A percentile compares a stretch with the other conserved stretches of the same genome.
phyloP scores from a whole-genome alignment of 1,140 invertebrate genomes.

The Eufriesea mexicana region DNA sequence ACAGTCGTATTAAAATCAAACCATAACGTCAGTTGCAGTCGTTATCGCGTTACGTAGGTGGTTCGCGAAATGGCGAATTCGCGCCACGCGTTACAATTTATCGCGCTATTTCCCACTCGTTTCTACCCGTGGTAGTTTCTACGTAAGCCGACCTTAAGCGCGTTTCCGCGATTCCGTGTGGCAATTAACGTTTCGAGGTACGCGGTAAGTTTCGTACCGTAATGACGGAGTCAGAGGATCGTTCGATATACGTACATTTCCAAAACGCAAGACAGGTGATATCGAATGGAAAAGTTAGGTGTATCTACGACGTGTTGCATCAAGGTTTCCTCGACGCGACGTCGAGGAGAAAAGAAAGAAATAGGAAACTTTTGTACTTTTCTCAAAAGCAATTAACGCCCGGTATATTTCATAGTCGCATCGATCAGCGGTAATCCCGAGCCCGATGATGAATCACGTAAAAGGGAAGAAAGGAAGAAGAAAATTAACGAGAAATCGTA shows the following conservation, averaged over 20 bases:
- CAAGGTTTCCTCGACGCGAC: neutral
- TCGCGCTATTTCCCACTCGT: neutral
- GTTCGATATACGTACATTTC: too few relatives aligned
- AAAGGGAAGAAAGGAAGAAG: neutral
- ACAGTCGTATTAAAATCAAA: too few relatives aligned
- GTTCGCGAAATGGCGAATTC: neutral
- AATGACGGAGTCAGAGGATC: too few relatives aligned
- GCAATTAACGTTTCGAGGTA: constrained; percentile 11
- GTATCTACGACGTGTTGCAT: neutral
- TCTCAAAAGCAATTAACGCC: neutral
- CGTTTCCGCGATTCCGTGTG: neutral
- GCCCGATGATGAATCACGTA: constrained; percentile 18
- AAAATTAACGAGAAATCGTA: neutral
- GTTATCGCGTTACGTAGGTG: too few relatives aligned
- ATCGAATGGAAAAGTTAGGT: neutral
- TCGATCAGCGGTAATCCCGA: constrained; percentile 32
- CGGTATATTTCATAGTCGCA: neutral
- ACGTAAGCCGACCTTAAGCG: neutral
- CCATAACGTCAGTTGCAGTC: too few relatives aligned
- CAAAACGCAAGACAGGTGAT: too few relatives aligned
- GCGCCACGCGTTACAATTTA: neutral
- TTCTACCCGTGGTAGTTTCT: neutral
- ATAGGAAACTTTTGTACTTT: neutral
- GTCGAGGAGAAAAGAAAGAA: too few relatives aligned
- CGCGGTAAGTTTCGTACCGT: neutral